Evolutionary conservation across 2,113 vertebrate species (phyloP).

Genomic region (Urocolius indicus): DNA sequence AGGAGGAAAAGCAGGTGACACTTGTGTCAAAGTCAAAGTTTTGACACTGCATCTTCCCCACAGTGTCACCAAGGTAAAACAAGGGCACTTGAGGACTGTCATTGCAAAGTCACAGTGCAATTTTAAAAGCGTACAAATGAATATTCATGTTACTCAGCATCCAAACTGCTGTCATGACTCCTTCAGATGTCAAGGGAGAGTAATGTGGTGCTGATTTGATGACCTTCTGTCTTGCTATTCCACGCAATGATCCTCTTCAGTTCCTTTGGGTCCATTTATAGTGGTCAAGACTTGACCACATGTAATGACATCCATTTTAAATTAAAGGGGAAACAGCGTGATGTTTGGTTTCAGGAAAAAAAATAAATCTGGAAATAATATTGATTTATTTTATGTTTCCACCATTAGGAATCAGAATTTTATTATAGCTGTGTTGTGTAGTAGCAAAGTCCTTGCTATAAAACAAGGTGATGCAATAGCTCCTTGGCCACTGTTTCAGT

Average conservation of each 20-base stretch:
- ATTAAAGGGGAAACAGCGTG: not conserved
- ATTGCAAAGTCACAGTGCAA: conserved; percentile 55
- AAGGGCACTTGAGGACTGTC: conserved; percentile 27
- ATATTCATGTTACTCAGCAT: conserved; percentile 72
- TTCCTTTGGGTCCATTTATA: conserved; percentile 12
- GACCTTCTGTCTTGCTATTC: conserved; percentile 51
- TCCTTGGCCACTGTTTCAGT: not conserved
- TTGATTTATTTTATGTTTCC: not conserved
- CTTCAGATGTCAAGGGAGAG: conserved; percentile 61
- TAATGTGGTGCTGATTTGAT: conserved; percentile 63
- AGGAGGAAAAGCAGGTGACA: not conserved
- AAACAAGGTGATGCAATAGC: not conserved
- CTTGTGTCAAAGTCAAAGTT: conserved; percentile 41
- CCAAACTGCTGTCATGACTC: conserved; percentile 58
- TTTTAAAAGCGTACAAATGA: conserved; percentile 49
- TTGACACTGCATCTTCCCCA: conserved; percentile 35
- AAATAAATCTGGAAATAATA: not conserved
- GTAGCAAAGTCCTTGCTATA: not conserved
- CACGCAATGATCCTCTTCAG: not conserved
- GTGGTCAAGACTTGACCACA: not conserved
- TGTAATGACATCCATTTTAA: conserved; percentile 39
- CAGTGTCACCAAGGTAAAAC: not conserved
- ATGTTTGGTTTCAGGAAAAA: not conserved
- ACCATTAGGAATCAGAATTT: not conserved
- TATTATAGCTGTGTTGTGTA: not conserved